A percentile compares a stretch with the other conserved stretches of the same genome.
These are phyloP conservation scores for Rhadinocentrus ornatus DNA, from an alignment of 2,797 vertebrate species.

Conservation along the genomic window DNA sequence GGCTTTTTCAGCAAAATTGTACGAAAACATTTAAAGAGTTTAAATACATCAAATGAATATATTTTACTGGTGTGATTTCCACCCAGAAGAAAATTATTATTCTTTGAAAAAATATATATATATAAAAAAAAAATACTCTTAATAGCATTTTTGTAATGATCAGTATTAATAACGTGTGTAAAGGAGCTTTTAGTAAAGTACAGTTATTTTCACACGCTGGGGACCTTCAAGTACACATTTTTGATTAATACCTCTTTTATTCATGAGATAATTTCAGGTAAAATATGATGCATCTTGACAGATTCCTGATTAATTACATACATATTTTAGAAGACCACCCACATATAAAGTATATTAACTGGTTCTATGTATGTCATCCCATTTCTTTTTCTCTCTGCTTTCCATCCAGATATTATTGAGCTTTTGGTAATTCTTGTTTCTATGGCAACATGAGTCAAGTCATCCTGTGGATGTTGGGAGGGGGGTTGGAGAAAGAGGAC, in stretches of 20 bases:
- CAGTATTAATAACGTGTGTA: too few relatives aligned
- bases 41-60: too few relatives aligned
- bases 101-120: too few relatives aligned
- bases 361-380: constrained; percentile 16
- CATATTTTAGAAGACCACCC: background rate
- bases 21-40: too few relatives aligned
- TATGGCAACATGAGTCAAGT: constrained; percentile 79
- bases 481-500: constrained; percentile 53
- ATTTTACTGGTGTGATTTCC: too few relatives aligned
- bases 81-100: too few relatives aligned
- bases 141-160: too few relatives aligned
- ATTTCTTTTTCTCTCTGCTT: constrained; percentile 32
- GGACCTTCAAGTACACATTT: background rate
- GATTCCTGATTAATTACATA: constrained; percentile 6
- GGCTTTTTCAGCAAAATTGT: too few relatives aligned
- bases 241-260: background rate
- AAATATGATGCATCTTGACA: constrained; percentile 5
- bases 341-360: constrained; percentile 7
- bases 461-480: constrained; percentile 53
- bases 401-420: constrained; percentile 72
- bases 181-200: background rate
- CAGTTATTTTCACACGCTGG: background rate
- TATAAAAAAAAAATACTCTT: too few relatives aligned
- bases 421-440: constrained; percentile 82
- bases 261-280: background rate